Evolutionary conservation across 2,113 vertebrate genomes (phyloP).

Genomic region (Lepisosteus oculatus): DNA sequence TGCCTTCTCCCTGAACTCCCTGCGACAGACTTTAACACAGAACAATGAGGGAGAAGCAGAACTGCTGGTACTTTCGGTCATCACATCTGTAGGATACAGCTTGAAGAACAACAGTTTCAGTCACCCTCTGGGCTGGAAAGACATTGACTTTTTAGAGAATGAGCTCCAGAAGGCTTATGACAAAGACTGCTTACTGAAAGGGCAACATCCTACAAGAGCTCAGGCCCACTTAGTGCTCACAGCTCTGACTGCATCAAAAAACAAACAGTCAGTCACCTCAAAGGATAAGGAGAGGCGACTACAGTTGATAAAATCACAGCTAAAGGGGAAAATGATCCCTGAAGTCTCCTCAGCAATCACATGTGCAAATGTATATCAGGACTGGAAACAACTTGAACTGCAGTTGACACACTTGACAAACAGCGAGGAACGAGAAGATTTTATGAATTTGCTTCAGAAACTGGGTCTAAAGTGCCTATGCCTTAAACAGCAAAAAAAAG

Average conservation of each 20-base stretch:
- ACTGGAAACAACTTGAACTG: too few relatives aligned
- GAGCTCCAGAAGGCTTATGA: conserved; percentile 24
- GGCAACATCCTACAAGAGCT: conserved; percentile 30
- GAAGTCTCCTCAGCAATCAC: background rate
- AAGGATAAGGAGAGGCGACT: conserved; percentile 44
- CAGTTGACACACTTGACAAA: too few relatives aligned
- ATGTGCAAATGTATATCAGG: too few relatives aligned
- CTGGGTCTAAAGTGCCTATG: too few relatives aligned
- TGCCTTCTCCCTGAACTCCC: conserved; percentile 24
- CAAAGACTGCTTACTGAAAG: conserved; percentile 45
- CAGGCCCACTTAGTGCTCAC: conserved; percentile 50
- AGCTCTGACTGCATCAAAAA: conserved; percentile 30
- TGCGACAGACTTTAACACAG: conserved; percentile 37
- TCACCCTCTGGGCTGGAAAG: conserved; percentile 35
- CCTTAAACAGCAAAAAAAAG: too few relatives aligned
- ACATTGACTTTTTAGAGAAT: conserved; percentile 44
- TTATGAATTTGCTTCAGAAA: too few relatives aligned
- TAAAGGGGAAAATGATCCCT: background rate
- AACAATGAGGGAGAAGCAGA: conserved; percentile 34
- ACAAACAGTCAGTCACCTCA: conserved; percentile 6
- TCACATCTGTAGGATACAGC: conserved; percentile 38
- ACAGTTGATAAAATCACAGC: background rate
- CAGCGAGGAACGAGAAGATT: too few relatives aligned
- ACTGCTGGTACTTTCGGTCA: conserved; percentile 48
- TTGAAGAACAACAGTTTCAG: conserved; percentile 34